Evolutionary conservation across 2,797 vertebrate genomes (phyloP).

Genomic region (Diplodus sargus): DNA sequence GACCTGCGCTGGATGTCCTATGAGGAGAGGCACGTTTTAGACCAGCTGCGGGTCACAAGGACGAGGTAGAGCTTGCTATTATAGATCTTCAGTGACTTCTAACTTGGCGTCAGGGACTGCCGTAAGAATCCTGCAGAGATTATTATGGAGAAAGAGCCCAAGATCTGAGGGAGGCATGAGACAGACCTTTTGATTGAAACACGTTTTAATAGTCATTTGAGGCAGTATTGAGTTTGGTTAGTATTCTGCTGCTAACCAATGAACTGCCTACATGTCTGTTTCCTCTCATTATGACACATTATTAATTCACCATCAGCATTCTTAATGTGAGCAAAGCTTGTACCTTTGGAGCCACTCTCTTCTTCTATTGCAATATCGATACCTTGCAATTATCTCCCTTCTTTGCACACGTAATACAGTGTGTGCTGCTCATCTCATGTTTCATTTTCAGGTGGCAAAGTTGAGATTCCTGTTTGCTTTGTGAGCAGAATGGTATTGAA

Average conservation of each 20-base stretch:
- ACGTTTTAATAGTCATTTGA: not conserved
- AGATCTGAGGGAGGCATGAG: not conserved
- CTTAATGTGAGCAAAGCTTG: not conserved
- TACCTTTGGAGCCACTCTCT: not conserved
- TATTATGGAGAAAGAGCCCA: too few relatives aligned
- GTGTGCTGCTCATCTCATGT: not conserved
- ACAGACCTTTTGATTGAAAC: not conserved
- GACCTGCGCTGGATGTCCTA: slow-evolving; percentile 90
- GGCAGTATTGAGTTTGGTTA: not conserved
- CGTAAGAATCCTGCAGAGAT: not conserved
- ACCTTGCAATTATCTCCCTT: not conserved
- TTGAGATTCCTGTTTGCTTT: slow-evolving; percentile 24
- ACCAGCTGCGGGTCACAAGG: slow-evolving; percentile 90
- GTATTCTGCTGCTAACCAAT: not conserved
- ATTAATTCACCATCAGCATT: not conserved
- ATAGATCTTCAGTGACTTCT: not conserved
- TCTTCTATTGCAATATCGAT: not conserved
- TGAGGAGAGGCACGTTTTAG: slow-evolving; percentile 90
- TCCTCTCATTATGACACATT: not conserved
- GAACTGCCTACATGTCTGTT: not conserved
- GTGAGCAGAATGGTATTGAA: not conserved
- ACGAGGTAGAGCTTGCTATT: slow-evolving; percentile 82
- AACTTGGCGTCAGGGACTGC: not conserved
- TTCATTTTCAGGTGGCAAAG: not conserved
- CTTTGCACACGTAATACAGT: not conserved